Conservation (phyloP, 2,888 invertebrate genomes). For the Branchinecta sandiegonensis region DNA sequence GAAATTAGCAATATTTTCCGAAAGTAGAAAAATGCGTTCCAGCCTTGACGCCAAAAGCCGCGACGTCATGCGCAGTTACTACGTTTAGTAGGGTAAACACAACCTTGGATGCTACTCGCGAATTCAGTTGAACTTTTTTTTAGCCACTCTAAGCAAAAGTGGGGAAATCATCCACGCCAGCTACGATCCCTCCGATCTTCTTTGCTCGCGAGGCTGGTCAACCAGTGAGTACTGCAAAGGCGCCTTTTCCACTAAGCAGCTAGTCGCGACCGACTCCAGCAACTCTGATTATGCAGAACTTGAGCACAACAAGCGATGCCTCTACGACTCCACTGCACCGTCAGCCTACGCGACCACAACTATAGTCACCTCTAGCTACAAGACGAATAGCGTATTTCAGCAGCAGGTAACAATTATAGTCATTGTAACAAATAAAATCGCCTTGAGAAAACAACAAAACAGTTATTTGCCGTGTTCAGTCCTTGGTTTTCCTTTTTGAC, state of each 20-base stretch:
- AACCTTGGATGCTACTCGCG: no score
- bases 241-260: not conserved
- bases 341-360: conserved; percentile 4
- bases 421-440: no score
- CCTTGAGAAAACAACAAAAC: no score
- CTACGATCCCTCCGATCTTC: not conserved
- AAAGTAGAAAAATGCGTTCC: no score
- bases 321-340: not conserved
- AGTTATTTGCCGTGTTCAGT: no score
- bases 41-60: no score
- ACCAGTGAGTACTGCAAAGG: not conserved
- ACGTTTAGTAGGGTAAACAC: no score
- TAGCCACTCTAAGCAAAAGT: not conserved
- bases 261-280: not conserved
- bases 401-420: not conserved
- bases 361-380: conserved; percentile 3
- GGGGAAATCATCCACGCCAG: conserved; percentile 1
- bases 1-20: no score
- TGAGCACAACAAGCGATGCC: not conserved
- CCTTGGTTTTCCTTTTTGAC: no score
- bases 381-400: not conserved
- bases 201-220: not conserved
- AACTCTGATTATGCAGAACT: conserved; percentile 2
- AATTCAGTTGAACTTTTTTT: not conserved
- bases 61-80: no score